phyloP scores from a whole-genome alignment of 2,797 vertebrate genomes.

The Benthosema pterotum region DNA sequence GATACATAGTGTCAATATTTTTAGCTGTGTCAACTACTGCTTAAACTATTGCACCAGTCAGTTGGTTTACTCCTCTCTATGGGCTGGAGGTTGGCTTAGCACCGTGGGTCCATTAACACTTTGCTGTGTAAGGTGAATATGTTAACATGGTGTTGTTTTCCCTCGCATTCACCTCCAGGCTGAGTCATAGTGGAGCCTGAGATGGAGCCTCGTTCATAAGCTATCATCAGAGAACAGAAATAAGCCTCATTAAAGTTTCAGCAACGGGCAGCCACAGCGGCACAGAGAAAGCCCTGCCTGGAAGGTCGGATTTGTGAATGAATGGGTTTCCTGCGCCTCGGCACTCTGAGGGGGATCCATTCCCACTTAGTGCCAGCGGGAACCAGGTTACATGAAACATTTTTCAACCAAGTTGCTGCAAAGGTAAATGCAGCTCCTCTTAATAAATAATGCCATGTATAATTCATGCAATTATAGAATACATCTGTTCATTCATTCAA shows the following conservation, averaged over 20 bases:
- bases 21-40: not conserved
- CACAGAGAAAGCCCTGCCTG: not conserved
- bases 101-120: not conserved
- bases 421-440: no score
- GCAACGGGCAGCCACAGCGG: not conserved
- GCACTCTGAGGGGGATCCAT: not conserved
- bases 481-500: conserved; percentile 43
- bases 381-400: no score
- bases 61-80: not conserved
- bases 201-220: conserved; percentile 9
- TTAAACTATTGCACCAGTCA: not conserved
- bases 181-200: conserved; percentile 11
- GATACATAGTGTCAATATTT: conserved; percentile 9
- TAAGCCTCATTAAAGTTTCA: conserved; percentile 15
- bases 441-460: not conserved
- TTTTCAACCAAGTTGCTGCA: no score
- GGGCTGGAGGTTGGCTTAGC: not conserved
- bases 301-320: conserved; percentile 13
- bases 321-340: not conserved
- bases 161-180: not conserved
- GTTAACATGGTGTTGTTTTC: conserved; percentile 8
- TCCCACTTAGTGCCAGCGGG: not conserved
- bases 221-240: conserved; percentile 13
- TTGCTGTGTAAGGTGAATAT: not conserved
- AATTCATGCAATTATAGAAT: conserved; percentile 38